Percentiles rank a stretch among this genome's conserved stretches.
Evolutionary conservation across 2,797 vertebrate genomes (phyloP).

Genomic region (Lutjanus campechanus): DNA sequence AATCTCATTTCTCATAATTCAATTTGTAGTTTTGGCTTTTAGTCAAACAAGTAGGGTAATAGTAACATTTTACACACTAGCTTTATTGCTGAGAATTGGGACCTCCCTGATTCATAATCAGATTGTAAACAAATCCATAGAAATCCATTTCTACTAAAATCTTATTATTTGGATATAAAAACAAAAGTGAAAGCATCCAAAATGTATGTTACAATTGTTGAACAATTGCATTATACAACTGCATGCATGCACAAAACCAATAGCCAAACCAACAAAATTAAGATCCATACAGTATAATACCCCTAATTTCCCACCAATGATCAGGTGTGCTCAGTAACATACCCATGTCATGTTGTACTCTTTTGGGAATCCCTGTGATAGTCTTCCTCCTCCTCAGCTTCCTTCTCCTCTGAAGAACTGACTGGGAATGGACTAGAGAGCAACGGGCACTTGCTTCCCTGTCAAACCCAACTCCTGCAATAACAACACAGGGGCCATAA

Average conservation of each 20-base stretch:
- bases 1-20: background rate
- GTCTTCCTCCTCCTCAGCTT: slow-evolving; percentile 99
- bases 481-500: slow-evolving; percentile 53
- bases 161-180: slow-evolving; percentile 9
- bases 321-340: slow-evolving; percentile 51
- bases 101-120: slow-evolving; percentile 10
- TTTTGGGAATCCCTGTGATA: slow-evolving; percentile 98
- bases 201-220: slow-evolving; percentile 16
- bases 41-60: background rate
- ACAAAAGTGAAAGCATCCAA: slow-evolving; percentile 6
- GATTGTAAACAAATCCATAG: slow-evolving; percentile 17
- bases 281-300: slow-evolving; percentile 16
- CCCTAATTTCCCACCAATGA: background rate
- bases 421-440: slow-evolving; percentile 99
- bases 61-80: slow-evolving; percentile 14
- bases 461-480: slow-evolving; percentile 98
- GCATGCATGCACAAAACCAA: slow-evolving; percentile 14
- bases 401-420: slow-evolving; percentile 96
- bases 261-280: slow-evolving; percentile 17
- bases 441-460: slow-evolving; percentile 99
- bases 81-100: slow-evolving; percentile 11
- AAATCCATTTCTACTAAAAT: slow-evolving; percentile 1
- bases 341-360: slow-evolving; percentile 99
- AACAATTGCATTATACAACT: slow-evolving; percentile 8
- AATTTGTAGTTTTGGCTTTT: slow-evolving; percentile 11